Evolutionary conservation across 2,113 vertebrate species (phyloP), one percentile per base, ranked within the genome.

Genomic region (Stictonetta naevosa): DNA sequence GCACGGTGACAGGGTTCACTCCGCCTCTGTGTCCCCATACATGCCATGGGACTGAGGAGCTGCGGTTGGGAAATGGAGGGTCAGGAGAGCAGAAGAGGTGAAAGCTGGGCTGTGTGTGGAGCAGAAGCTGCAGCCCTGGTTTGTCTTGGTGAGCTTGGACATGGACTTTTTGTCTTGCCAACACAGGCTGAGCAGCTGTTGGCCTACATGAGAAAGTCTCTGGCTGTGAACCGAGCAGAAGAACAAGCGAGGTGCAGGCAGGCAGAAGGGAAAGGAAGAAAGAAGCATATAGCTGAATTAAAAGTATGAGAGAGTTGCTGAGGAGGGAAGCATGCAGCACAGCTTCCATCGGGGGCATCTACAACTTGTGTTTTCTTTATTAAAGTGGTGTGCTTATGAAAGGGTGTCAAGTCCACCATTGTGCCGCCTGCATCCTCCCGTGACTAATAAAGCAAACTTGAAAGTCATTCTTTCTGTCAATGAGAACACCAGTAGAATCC

Each of bases 401-500:
- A 2, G 14, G 28, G 23, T 2, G 21, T 12, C 26, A 33, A 31
- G 56, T 13, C 48, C 75, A 26, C 18, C 1, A 0, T 68, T 46
- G 4, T 19, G 36, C 56, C 62, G 28, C 22, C 34, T 42, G 56
- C 0, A 1, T 77, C 64, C 63, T 87, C 77, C 50, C 1, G 0
- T 13, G 26, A 52, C 64, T 26, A 10, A 72, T 18, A 77, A 77
- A 59, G 36, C 33, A 6, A 66, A 20, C n/a, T 60, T 0, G 0
- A 0, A 3, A 26, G 28, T 60, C 76, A 18, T 0, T 55, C 87
- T 76, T 59, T n/a, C 75, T 13, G 0, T 66, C 64, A 60, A 20
- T 17, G 52, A 66, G 62, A 42, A 40, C 6, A 0, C 46, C n/a
- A 53, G 20, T 44, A 71, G 50, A 64, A 59, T 48, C 29, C 29